A percentile compares a stretch with the other conserved stretches of the same genome.
Evolutionary conservation across 2,888 invertebrate genomes (phyloP).

Genomic region (Heliconius ethilla): DNA sequence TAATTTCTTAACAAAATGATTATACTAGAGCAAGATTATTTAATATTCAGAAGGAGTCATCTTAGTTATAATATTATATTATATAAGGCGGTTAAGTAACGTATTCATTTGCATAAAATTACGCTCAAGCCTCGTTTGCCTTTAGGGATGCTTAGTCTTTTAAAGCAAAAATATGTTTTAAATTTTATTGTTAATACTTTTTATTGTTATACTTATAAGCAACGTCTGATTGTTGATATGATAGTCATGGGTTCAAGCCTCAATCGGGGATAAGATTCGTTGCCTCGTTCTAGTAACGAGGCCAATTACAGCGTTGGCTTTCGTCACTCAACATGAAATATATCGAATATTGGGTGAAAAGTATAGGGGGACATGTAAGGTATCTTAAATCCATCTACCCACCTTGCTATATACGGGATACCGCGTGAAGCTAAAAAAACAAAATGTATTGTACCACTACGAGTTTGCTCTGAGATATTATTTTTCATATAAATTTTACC

Average conservation of each 20-base stretch:
- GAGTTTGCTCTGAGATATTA: too few relatives aligned
- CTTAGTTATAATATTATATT: background rate
- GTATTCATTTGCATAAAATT: slow-evolving; percentile 19
- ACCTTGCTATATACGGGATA: too few relatives aligned
- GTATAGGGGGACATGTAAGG: too few relatives aligned
- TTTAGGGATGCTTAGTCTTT: background rate
- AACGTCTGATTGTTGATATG: background rate
- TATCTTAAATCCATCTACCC: too few relatives aligned
- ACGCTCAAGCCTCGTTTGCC: slow-evolving; percentile 6
- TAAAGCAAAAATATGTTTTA: background rate
- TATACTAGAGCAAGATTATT: background rate
- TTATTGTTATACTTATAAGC: background rate
- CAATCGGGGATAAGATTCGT: too few relatives aligned
- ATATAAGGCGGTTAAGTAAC: slow-evolving; percentile 9
- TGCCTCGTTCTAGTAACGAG: too few relatives aligned
- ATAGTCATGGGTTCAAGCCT: background rate
- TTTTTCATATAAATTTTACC: too few relatives aligned
- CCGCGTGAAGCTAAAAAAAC: too few relatives aligned
- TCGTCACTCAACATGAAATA: too few relatives aligned
- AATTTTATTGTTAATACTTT: background rate
- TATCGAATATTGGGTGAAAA: too few relatives aligned
- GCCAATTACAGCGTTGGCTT: too few relatives aligned
- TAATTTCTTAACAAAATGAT: background rate
- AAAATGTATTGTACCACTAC: too few relatives aligned
- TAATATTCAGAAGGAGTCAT: slow-evolving; percentile 7